Evolutionary conservation across 2,797 vertebrate species (phyloP), one percentile per base, ranked within the genome.

Genomic region (Acomys russatus): DNA sequence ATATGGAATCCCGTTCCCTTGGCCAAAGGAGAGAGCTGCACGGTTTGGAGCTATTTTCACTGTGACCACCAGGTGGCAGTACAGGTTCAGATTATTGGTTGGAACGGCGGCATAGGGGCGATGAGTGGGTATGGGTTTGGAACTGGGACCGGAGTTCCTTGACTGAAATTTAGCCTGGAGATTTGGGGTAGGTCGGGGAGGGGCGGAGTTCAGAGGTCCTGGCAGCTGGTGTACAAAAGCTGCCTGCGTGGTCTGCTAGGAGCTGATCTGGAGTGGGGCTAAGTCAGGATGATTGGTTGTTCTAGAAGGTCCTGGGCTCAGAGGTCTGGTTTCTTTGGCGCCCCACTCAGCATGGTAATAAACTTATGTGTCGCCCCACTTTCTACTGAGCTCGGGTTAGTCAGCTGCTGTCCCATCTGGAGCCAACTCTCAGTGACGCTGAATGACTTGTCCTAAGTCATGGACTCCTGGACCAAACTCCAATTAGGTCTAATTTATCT

Each of bases 51-150:
- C 20, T 38, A 79, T 97, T 89, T 74, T 76, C 35, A 17, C 2
- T 38, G 0, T 76, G 77, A 51, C 77, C 97, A 96, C 88, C 61
- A 97, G 97, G 78, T 95, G 96, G 93, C 92, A 10, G 63, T 83
- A 61, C 68, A 94, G 64, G 63, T 28, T 66, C 44, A 61, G 88
- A 33, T 61, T 70, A 89, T 3, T 33, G 54, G 2, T 23, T 8
- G 7, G 8, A 28, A 8, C 1, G 9, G 25, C n/a, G 35, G 23
- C 2, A 0, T 20, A 0, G 64, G 12, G 9, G 15, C 5, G 22
- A 61, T 25, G 61, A 6, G 17, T 10, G 17, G 11, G 30, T 4
- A 14, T 25, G n/a, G 51, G 20, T 30, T 23, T 61, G 2, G 22
- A 35, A 38, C 14, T 71, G 84, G n/a, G n/a, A 59, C 51, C 7